A percentile compares a stretch with the other conserved stretches of the same genome.
phyloP scores from a whole-genome alignment of 2,113 vertebrate genomes.

The Centropristis striata region DNA sequence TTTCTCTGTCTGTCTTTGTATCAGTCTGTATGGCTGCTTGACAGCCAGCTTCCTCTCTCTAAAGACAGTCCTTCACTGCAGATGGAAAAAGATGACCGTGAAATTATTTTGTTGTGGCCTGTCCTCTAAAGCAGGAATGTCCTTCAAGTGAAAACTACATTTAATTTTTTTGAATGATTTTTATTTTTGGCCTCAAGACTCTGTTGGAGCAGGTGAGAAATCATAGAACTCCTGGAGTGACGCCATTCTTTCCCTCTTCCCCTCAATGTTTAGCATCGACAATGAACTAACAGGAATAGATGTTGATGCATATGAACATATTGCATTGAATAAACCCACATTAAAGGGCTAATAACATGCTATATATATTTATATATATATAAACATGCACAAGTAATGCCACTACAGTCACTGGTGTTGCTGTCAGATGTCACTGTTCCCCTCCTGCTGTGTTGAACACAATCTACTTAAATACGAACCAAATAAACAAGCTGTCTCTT shows the following conservation, averaged over 20 bases:
- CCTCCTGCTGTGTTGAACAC: not conserved
- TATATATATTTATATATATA: not conserved
- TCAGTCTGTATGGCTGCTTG: conserved; percentile 50
- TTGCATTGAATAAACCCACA: not conserved
- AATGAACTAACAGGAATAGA: not conserved
- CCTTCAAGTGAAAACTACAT: conserved; percentile 20
- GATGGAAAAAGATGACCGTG: conserved; percentile 40
- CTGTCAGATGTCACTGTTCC: conserved; percentile 9
- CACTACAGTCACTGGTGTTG: not conserved
- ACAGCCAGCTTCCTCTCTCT: conserved; percentile 64
- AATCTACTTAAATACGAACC: not conserved
- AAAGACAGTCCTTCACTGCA: conserved; percentile 48
- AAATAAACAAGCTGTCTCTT: not conserved
- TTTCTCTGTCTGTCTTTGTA: conserved; percentile 29
- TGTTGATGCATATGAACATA: not conserved
- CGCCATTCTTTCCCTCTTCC: not conserved
- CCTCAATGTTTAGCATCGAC: not conserved
- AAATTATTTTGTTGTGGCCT: conserved; percentile 48
- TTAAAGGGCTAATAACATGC: not conserved
- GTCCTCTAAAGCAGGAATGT: conserved; percentile 12
- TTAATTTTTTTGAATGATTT: not conserved
- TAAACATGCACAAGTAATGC: not conserved
- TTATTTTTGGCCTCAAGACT: not conserved
- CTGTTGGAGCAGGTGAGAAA: not conserved
- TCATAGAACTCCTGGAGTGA: not conserved